phyloP scores from a whole-genome alignment of 2,888 invertebrate genomes.

The Euphydryas editha region DNA sequence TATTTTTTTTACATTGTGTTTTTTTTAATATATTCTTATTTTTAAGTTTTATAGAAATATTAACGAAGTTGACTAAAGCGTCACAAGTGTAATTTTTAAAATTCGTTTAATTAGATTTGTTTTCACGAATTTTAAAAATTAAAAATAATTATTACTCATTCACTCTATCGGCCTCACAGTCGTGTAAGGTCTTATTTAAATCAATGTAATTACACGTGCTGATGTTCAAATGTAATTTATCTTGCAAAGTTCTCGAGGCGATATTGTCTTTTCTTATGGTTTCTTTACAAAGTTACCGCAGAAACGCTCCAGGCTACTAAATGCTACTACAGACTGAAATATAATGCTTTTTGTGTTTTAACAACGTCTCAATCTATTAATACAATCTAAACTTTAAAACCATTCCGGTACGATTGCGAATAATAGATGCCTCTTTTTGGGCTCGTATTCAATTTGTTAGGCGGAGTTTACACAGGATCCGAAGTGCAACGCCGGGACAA shows the following conservation, averaged over 20 bases:
- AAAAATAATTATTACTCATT: constrained; percentile 55
- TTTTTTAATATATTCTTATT: no score
- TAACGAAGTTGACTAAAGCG: no score
- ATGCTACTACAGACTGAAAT: constrained; percentile 78
- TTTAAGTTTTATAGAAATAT: no score
- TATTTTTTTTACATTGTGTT: no score
- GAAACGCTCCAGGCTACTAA: constrained; percentile 75
- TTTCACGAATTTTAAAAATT: background rate
- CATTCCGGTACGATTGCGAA: constrained; percentile 48
- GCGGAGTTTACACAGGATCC: constrained; percentile 79
- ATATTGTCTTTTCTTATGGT: constrained; percentile 63
- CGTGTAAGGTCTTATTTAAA: constrained; percentile 57
- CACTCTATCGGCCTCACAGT: constrained; percentile 49
- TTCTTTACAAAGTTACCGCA: constrained; percentile 71
- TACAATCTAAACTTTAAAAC: constrained; percentile 50
- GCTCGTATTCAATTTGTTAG: constrained; percentile 69
- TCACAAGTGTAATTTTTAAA: constrained; percentile 12
- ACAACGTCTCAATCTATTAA: constrained; percentile 45
- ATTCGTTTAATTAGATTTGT: constrained; percentile 43
- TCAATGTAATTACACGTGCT: constrained; percentile 65
- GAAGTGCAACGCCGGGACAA: constrained; percentile 80
- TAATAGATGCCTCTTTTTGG: constrained; percentile 29
- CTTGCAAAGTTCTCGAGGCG: constrained; percentile 58
- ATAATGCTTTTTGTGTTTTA: constrained; percentile 71
- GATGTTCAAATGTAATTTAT: constrained; percentile 58